Conservation (phyloP, 1,140 invertebrate genomes). For the Ips typographus region DNA sequence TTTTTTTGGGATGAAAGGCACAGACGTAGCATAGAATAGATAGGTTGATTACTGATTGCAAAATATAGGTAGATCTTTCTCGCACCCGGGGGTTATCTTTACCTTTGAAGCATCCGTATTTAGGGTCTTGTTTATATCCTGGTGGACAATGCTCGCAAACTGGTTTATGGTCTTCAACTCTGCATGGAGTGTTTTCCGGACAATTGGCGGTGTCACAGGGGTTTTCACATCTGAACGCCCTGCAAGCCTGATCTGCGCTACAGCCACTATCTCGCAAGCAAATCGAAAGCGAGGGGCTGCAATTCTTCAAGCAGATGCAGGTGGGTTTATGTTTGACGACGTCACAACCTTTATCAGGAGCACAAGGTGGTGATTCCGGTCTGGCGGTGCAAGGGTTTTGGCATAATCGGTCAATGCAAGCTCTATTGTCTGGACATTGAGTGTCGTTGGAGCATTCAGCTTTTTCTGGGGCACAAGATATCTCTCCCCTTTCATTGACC, state of each 20-base stretch:
- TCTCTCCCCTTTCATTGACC: slow-evolving; percentile 79
- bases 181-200: slow-evolving; percentile 79
- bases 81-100: slow-evolving; percentile 57
- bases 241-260: slow-evolving; percentile 78
- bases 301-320: slow-evolving; percentile 84
- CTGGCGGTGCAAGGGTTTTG: slow-evolving; percentile 77
- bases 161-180: slow-evolving; percentile 88
- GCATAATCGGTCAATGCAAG: slow-evolving; percentile 79
- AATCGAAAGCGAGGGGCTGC: slow-evolving; percentile 81
- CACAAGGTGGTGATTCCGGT: slow-evolving; percentile 61
- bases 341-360: slow-evolving; percentile 78
- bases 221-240: slow-evolving; percentile 86
- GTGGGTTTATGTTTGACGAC: slow-evolving; percentile 82
- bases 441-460: slow-evolving; percentile 76
- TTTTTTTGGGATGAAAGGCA: slow-evolving; percentile 31
- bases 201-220: slow-evolving; percentile 80
- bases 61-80: slow-evolving; percentile 41
- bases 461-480: slow-evolving; percentile 77
- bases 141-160: slow-evolving; percentile 92
- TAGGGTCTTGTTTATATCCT: slow-evolving; percentile 84
- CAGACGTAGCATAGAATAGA: slow-evolving; percentile 38
- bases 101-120: slow-evolving; percentile 94
- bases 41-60: slow-evolving; percentile 36
- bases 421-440: slow-evolving; percentile 82
- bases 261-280: slow-evolving; percentile 87